Base-by-base conservation (phyloP, 2,888 invertebrate species). In the Biston stratarius region DNA sequence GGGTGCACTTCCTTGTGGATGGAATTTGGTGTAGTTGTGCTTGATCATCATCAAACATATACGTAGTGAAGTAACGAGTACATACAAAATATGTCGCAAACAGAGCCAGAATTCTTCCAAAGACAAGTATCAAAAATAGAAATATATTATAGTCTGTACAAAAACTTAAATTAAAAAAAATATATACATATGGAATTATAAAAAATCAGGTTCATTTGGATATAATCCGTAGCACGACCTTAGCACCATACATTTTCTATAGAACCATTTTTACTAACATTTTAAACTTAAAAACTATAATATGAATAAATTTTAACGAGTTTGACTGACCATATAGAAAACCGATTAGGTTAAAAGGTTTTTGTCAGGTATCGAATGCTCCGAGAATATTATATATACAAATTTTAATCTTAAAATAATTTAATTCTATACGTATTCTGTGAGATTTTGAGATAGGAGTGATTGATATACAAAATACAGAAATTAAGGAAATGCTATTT, bases 221-320 rank as follows among this genome's bases (percentile, higher is more conserved):
- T 90, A 83, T 77, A 69, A 89, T 90, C 90, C 91, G 87, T 90
- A 92, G 91, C 92, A 92, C 92, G 88, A 85, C 84, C 84, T 49
- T 92, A 93, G 92, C 92, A 93, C 92, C 92, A 92, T 87, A 82
- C 77, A 76, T 87, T 58, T 75, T 80, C 74, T 80, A 75, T 81
- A 83, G 81, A 82, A 83, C 74, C 73, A 72, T 72, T 67, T 58
- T 52, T 5, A 53, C 59, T 59, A 58, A n/a, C 34, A 24, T 6
- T 12, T 6, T 34, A 12, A 11, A 1, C 0, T 51, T 34, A 34
- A 34, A n/a, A 12, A 34, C 34, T 51, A 52, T 72, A 74, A 73
- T 74, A 75, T 63, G 75, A 77, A 73, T 73, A 74, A 74, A 73
- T 58, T 68, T 69, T 72, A 52, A 51, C 62, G 59, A 73, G 72